Base-by-base conservation (phyloP, 2,113 vertebrate species). In the Mesitornis unicolor region DNA sequence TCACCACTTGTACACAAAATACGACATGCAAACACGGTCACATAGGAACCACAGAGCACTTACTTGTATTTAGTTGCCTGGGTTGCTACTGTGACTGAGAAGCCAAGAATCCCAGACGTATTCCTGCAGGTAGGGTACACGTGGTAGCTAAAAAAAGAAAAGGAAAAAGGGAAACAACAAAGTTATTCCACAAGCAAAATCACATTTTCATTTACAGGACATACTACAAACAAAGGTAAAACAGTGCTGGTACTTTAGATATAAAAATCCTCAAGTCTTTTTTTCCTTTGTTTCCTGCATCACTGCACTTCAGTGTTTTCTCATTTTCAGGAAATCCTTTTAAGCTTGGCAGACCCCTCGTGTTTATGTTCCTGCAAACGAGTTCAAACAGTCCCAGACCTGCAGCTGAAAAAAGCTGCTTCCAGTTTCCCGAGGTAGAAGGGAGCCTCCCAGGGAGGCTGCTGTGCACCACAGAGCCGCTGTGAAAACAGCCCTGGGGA, bases 61-160 rank as follows among this genome's bases (percentile, higher is more conserved):
- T 94, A 99, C 99, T 98, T 99, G 98, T 98, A 99, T 96, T 99
- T 99, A 45, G 99, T 99, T 95, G 99, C 99, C 95, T 99, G 99
- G 18, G 99, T 99, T 96, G 99, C 99, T 75, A 99, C 99, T 1
- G 99, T 99, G 95, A 99, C 97, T 1, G 99, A 99, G 97, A 99
- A 99, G 42, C 99, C 99, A 91, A 99, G 98, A 80, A 99, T 98
- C 25, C 99, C 99, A 25, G 99, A 99, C 42, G 99, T 99, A 92
- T 99, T 99, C 93, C 99, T 98, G 98, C 99, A 99, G 87, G 98
- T 98, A 9, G 99, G 98, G 87, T 99, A 99, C 90, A 99, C 99
- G 11, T 99, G 99, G 95, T 99, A 99, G 97, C 99, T 99, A 95
- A 5, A 93, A 93, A 61, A 48, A 45, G 47, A 21, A 21, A 89